phyloP scores from a whole-genome alignment of 2,113 vertebrate genomes.

The Apistogramma diplotaenia region DNA sequence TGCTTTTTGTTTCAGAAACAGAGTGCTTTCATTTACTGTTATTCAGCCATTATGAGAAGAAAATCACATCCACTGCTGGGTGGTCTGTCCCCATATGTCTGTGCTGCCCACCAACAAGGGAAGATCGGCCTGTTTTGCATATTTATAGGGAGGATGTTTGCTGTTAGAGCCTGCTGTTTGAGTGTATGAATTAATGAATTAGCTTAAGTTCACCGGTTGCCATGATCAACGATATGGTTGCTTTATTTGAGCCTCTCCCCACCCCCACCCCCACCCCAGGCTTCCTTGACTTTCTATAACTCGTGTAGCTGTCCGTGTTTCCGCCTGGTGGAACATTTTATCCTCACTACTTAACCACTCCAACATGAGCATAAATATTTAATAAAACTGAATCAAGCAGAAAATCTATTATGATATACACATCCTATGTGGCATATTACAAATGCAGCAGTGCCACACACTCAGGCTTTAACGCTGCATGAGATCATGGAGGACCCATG shows the following conservation, averaged over 20 bases:
- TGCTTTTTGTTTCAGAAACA: not conserved
- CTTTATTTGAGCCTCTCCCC: slow-evolving; percentile 62
- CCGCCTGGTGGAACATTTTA: not conserved
- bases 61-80: slow-evolving; percentile 50
- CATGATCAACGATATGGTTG: slow-evolving; percentile 71
- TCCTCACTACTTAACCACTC: not conserved
- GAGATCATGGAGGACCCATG: not conserved
- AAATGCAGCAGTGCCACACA: not conserved
- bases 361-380: not conserved
- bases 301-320: not conserved
- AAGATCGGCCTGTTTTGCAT: slow-evolving; percentile 67
- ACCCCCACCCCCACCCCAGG: not conserved
- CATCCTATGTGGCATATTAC: not conserved
- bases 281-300: slow-evolving; percentile 9
- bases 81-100: slow-evolving; percentile 56
- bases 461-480: slow-evolving; percentile 10
- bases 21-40: not conserved
- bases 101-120: slow-evolving; percentile 48
- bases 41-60: slow-evolving; percentile 33
- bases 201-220: slow-evolving; percentile 66
- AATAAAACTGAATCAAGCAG: not conserved
- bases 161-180: slow-evolving; percentile 69
- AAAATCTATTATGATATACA: not conserved
- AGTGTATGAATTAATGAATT: slow-evolving; percentile 73
- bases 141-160: slow-evolving; percentile 75